Conservation (phyloP, 2,797 vertebrate species). For the Natrix natrix region DNA sequence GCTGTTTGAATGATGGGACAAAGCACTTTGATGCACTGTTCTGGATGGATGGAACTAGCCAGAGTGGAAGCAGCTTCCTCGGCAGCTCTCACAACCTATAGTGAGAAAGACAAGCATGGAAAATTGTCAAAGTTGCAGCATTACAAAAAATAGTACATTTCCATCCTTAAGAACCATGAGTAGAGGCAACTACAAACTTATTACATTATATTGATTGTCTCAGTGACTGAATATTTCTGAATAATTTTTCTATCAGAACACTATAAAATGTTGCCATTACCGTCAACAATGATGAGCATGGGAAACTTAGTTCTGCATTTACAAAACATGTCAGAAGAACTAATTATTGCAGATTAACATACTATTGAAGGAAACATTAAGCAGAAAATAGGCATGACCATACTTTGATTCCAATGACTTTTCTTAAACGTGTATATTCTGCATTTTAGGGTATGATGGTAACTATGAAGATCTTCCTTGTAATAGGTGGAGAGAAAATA, state of each 20-base stretch:
- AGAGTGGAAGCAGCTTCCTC: slow-evolving; percentile 93
- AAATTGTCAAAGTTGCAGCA: neutral
- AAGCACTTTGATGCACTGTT: slow-evolving; percentile 98
- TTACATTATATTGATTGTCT: neutral
- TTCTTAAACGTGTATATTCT: neutral
- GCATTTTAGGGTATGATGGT: neutral
- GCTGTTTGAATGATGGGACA: slow-evolving; percentile 98
- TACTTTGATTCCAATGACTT: neutral
- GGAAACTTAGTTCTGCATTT: neutral
- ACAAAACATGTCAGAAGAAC: neutral
- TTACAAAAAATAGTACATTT: neutral
- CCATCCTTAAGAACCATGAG: neutral
- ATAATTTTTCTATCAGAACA: neutral
- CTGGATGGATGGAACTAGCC: slow-evolving; percentile 92
- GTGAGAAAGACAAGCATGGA: neutral
- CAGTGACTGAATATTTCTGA: neutral
- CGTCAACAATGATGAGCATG: neutral
- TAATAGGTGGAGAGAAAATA: neutral
- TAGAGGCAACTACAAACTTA: neutral
- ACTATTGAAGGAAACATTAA: neutral
- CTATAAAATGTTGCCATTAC: neutral
- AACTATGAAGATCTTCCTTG: neutral
- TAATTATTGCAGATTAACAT: neutral
- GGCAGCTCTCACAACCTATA: slow-evolving; percentile 92
- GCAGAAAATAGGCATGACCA: neutral